A percentile compares a stretch with the other conserved stretches of the same genome.
phyloP scores from a whole-genome alignment of 2,888 invertebrate species.

The Ornithoptera priamus region DNA sequence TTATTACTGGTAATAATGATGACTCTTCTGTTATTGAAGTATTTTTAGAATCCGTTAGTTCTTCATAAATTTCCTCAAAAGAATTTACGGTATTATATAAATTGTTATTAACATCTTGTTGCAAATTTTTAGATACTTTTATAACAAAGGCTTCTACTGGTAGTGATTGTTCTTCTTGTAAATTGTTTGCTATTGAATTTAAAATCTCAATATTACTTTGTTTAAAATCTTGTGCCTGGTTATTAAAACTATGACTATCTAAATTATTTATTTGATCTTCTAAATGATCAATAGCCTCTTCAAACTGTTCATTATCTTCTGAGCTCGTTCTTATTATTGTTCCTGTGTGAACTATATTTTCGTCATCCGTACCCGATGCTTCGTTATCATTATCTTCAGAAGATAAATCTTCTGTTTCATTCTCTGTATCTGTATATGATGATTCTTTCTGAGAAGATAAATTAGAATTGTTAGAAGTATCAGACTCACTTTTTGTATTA shows the following conservation, averaged over 20 bases:
- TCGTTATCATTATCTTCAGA: constrained; percentile 60
- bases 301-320: constrained; percentile 73
- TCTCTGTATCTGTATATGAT: constrained; percentile 68
- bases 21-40: constrained; percentile 19
- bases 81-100: constrained; percentile 57
- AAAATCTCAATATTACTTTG: constrained; percentile 67
- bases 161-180: constrained; percentile 65
- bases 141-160: constrained; percentile 44
- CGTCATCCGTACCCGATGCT: constrained; percentile 23
- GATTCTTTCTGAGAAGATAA: constrained; percentile 66
- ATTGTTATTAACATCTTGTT: constrained; percentile 64
- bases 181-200: constrained; percentile 69
- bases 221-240: constrained; percentile 60
- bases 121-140: constrained; percentile 30
- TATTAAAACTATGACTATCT: constrained; percentile 52
- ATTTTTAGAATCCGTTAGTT: constrained; percentile 45
- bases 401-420: constrained; percentile 61
- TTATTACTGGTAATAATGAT: constrained; percentile 1
- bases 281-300: constrained; percentile 73
- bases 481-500: constrained; percentile 72
- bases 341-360: constrained; percentile 32
- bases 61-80: constrained; percentile 73
- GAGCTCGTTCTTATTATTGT: constrained; percentile 59
- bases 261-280: constrained; percentile 55
- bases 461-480: constrained; percentile 53